Base-by-base conservation (phyloP, 2,797 vertebrate genomes). In the Paedocypris micromegethes region DNA sequence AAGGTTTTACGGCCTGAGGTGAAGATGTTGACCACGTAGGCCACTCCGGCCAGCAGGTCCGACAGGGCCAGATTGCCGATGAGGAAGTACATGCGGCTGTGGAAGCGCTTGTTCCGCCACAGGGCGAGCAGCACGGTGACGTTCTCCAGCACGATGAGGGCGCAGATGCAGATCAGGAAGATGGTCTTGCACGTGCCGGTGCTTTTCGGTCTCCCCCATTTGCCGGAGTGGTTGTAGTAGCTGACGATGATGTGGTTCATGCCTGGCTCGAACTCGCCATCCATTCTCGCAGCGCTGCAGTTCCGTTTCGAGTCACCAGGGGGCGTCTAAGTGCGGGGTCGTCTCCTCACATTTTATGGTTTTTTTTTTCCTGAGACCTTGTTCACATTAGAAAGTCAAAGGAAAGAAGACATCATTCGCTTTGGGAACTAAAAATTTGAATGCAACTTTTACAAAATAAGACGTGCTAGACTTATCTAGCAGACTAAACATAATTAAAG, bases 51-150 rank as follows among this genome's bases (percentile, higher is more conserved):
- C 75, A 91, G 79, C 72, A 91, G 74, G 84, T 91, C 90, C 0
- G 90, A 90, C 73, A 91, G 82, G 0, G 90, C 90, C 80, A 91
- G 79, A 81, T 91, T 91, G 39, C 88, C 88, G 3, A 91, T 90
- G 55, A 91, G 88, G 62, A 88, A 84, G 75, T 91, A 91, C 88
- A 89, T 91, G 70, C 87, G 88, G 40, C 86, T 90, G 81, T 91
- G 90, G 78, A 91, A 89, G 58, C 88, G 89, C 68, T 90, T 90
- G 85, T 90, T 89, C 64, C 85, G 83, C 84, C 88, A 89, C 9
- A 91, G 81, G 2, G 89, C 87, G 4, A 90, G 83, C 47, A 91
- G 83, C 6, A 91, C 90, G 0, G 79, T 89, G 3, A 90, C 51
- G 60, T 91, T 91, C 83, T 91, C 90, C 83, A 91, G 74, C 5